These are phyloP conservation scores for Orycteropus afer DNA, from an alignment of 2,113 vertebrate genomes.

Conservation along the genomic window DNA sequence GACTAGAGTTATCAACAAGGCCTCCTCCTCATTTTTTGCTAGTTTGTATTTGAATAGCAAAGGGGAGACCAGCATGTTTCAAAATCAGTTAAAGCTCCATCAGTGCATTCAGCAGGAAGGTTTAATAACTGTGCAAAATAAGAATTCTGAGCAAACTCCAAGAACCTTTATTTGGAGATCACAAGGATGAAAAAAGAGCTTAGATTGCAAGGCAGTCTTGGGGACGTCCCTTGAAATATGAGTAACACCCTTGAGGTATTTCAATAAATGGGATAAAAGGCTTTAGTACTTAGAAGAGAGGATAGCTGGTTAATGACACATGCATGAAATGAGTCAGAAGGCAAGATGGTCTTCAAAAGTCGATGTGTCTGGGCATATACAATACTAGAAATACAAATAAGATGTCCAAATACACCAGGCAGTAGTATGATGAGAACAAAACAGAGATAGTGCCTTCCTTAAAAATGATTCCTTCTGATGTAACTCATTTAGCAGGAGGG, in stretches of 20 bases:
- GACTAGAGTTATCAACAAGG: neutral
- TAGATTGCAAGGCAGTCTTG: neutral
- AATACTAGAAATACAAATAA: constrained; percentile 45
- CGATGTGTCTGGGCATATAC: constrained; percentile 53
- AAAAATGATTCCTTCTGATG: constrained; percentile 34
- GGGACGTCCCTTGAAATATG: neutral
- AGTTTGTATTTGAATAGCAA: neutral
- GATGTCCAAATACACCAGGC: neutral
- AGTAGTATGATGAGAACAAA: neutral
- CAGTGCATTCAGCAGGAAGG: neutral
- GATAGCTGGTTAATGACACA: constrained; percentile 43
- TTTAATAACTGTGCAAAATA: constrained; percentile 24
- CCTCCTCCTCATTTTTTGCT: neutral
- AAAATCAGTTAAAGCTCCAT: neutral
- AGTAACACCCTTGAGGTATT: constrained; percentile 37
- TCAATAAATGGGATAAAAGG: constrained; percentile 42
- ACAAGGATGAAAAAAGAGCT: neutral
- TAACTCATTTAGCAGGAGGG: neutral
- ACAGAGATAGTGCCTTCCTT: neutral
- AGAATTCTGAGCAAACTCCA: constrained; percentile 20
- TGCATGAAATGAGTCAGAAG: constrained; percentile 62
- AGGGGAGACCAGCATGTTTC: neutral
- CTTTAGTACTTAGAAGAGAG: neutral
- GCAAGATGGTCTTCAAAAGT: constrained; percentile 56
- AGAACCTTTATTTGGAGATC: neutral